Conservation (phyloP, 1,140 invertebrate species). For the Trichonephila clavata region DNA sequence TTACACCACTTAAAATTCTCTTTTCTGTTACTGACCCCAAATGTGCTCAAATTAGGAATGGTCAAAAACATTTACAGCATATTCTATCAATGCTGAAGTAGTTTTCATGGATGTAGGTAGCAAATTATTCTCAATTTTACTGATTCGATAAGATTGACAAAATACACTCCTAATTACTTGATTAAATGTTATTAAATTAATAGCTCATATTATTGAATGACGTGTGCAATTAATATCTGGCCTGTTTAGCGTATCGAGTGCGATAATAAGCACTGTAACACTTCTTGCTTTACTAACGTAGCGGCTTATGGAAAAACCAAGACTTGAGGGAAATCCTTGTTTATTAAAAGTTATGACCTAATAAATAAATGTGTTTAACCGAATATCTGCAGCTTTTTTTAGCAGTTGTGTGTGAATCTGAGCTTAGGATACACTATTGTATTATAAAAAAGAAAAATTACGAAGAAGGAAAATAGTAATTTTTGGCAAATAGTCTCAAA, state of each 20-base stretch:
- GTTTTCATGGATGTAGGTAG: neutral
- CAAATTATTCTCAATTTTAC: neutral
- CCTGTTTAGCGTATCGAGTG: neutral
- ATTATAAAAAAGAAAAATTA: no score
- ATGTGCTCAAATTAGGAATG: neutral
- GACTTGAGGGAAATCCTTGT: neutral
- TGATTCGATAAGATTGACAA: neutral
- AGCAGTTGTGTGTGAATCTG: no score
- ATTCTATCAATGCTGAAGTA: neutral
- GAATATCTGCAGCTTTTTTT: no score
- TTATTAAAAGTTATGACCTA: neutral
- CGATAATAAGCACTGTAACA: neutral
- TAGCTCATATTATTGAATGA: neutral
- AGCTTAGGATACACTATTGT: no score
- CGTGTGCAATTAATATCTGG: neutral
- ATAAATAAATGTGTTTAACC: neutral
- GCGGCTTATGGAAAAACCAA: neutral
- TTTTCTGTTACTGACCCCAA: conserved; percentile 4
- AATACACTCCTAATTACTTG: neutral
- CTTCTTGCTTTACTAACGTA: neutral
- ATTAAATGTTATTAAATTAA: conserved; percentile 10
- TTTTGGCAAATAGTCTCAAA: no score
- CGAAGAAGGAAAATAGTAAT: no score
- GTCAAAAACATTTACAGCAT: neutral
- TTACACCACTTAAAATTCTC: conserved; percentile 37